Evolutionary conservation across 2,888 invertebrate genomes (phyloP).

Genomic region (Dasysyrphus albostriatus): DNA sequence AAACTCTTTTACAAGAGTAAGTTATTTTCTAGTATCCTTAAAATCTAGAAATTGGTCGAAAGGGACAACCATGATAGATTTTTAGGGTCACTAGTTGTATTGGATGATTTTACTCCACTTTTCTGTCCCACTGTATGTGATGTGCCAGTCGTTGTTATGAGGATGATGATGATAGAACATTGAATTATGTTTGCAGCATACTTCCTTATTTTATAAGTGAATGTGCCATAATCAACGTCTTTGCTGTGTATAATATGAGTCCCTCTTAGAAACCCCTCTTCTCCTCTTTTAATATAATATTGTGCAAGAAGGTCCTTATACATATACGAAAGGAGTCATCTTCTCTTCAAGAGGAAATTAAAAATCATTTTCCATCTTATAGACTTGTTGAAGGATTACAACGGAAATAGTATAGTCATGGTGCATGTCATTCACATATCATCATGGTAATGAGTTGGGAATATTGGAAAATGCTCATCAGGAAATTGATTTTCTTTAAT

Average conservation of each 20-base stretch:
- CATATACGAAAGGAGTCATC: background rate
- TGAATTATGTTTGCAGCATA: background rate
- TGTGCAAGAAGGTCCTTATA: background rate
- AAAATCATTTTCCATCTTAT: conserved; percentile 14
- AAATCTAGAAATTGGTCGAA: too few species aligned
- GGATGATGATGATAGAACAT: background rate
- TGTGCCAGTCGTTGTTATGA: background rate
- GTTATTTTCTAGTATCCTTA: too few species aligned
- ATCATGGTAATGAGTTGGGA: background rate
- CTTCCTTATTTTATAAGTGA: conserved; percentile 9
- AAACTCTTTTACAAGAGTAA: too few species aligned
- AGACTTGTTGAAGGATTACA: background rate
- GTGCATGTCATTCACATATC: background rate
- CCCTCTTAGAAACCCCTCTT: background rate
- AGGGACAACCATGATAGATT: too few species aligned
- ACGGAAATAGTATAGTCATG: background rate
- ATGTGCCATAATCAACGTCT: conserved; percentile 1
- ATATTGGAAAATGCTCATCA: background rate
- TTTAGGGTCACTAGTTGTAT: background rate
- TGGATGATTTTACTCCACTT: background rate
- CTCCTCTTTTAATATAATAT: background rate
- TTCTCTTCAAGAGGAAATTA: conserved; percentile 19
- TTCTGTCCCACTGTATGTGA: background rate
- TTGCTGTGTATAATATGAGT: background rate
- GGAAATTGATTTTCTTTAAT: conserved; percentile 15